These are phyloP conservation scores for Silurus asotus DNA, from an alignment of 2,113 vertebrate genomes.

Conservation along the genomic window DNA sequence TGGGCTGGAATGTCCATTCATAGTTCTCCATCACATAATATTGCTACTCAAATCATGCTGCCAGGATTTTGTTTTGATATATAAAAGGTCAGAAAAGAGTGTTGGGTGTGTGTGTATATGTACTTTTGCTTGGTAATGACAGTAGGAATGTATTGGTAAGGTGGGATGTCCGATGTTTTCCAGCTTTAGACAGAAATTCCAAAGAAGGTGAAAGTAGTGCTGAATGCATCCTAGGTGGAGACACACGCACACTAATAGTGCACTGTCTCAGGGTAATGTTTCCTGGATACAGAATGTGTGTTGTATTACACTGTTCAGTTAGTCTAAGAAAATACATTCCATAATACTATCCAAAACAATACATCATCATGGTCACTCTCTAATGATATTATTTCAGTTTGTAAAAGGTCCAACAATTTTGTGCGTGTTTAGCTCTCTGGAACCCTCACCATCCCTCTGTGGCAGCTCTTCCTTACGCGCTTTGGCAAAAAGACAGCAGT, in stretches of 20 bases:
- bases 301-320: not conserved
- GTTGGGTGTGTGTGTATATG: no score
- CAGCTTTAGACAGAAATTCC: not conserved
- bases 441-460: constrained; percentile 84
- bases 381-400: not conserved
- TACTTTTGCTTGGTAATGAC: not conserved
- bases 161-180: not conserved
- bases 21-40: not conserved
- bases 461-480: constrained; percentile 92
- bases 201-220: not conserved
- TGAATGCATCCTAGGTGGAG: not conserved
- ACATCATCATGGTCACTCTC: not conserved
- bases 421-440: constrained; percentile 67
- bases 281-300: not conserved
- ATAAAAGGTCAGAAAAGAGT: no score
- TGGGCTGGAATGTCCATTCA: no score
- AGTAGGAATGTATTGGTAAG: not conserved
- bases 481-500: constrained; percentile 92
- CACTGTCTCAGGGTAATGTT: not conserved
- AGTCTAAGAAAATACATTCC: not conserved
- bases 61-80: not conserved
- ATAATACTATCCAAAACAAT: not conserved
- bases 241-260: not conserved
- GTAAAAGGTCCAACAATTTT: not conserved
- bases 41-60: not conserved